These are phyloP conservation scores for Caenorhabditis virilis DNA, from an alignment of 2,888 invertebrate species.

Conservation along the genomic window DNA sequence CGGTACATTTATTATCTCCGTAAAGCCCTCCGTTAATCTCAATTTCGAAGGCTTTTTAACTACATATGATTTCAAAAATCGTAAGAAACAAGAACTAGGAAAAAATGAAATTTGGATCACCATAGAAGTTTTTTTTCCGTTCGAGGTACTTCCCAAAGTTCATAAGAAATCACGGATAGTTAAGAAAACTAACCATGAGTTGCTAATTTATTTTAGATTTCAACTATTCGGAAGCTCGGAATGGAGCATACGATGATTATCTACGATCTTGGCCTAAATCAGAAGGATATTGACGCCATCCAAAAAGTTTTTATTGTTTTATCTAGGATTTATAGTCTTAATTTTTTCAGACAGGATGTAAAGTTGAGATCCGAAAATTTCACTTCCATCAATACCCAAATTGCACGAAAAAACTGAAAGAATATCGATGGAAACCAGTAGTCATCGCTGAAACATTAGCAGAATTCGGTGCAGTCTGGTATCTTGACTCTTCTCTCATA, in stretches of 20 bases:
- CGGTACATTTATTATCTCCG: no score
- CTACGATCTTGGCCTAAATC: conserved; percentile 16
- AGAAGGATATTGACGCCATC: background rate
- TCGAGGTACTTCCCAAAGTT: no score
- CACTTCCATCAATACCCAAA: conserved; percentile 42
- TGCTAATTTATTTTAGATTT: no score
- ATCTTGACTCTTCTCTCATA: conserved; percentile 66
- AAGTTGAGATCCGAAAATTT: conserved; percentile 48
- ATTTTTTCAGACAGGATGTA: conserved; percentile 35
- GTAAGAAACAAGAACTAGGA: no score
- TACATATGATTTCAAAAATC: no score
- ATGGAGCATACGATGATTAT: conserved; percentile 15
- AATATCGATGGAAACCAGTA: conserved; percentile 58
- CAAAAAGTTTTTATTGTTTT: background rate
- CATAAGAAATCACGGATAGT: no score
- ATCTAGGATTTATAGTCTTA: background rate
- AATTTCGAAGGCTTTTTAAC: conserved; percentile 5
- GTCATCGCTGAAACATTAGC: conserved; percentile 62
- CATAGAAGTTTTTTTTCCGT: no score
- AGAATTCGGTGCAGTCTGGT: conserved; percentile 68
- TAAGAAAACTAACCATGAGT: no score
- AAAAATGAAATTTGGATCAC: no score
- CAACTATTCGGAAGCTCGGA: conserved; percentile 17
- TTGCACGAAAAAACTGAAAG: conserved; percentile 15
- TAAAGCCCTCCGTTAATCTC: no score